Percentiles rank a stretch among this genome's conserved stretches.
phyloP scores from a whole-genome alignment of 2,113 vertebrate species.

The Lasiurus borealis region DNA sequence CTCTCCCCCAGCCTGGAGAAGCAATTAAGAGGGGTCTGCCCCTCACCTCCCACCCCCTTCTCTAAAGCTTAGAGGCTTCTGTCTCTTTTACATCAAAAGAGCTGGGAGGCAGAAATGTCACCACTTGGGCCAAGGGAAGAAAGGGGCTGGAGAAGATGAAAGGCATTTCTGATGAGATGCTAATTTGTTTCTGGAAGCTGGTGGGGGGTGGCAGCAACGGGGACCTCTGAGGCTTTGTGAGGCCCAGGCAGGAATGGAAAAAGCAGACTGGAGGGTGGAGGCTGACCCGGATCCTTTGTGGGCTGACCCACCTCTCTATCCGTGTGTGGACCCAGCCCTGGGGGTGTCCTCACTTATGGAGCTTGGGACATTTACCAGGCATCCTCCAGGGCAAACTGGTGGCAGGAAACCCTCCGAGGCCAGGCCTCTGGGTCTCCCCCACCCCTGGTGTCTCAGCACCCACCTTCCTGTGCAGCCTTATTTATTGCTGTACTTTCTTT shows the following conservation, averaged over 20 bases:
- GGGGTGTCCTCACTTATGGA: neutral
- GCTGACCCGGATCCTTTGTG: neutral
- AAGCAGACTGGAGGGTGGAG: neutral
- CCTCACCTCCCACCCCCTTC: accelerated
- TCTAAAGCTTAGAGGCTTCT: neutral
- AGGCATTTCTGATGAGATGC: slow-evolving; percentile 68
- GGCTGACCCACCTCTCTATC: neutral
- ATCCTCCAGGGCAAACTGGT: neutral
- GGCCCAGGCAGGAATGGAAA: neutral
- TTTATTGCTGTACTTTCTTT: neutral
- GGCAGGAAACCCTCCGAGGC: neutral
- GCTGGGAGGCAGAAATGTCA: slow-evolving; percentile 46
- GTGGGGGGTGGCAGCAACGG: neutral
- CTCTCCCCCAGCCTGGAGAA: neutral
- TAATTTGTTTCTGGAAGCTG: slow-evolving; percentile 67
- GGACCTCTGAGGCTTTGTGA: slow-evolving; percentile 18
- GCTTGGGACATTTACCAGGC: neutral
- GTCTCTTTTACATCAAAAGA: slow-evolving; percentile 44
- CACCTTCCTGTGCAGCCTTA: neutral
- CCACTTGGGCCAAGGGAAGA: neutral
- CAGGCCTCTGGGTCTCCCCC: neutral
- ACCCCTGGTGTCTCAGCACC: too few species aligned
- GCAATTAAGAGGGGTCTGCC: accelerated
- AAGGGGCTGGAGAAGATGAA: slow-evolving; percentile 54
- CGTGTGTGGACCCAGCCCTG: neutral